These are phyloP conservation scores for Cariama cristata DNA, from an alignment of 2,113 vertebrate genomes.

Conservation along the genomic window DNA sequence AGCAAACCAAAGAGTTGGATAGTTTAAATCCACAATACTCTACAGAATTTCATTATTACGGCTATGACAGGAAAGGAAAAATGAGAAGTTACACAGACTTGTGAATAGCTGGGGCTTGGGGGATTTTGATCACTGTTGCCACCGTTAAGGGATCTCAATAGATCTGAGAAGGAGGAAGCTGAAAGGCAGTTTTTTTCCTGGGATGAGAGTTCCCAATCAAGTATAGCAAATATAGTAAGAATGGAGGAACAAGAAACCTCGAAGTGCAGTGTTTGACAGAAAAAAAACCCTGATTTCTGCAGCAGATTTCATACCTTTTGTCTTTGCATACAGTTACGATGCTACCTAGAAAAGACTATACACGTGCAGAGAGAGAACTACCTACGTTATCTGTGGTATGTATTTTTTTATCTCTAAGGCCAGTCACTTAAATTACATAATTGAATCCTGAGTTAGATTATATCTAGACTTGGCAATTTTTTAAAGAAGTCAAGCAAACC, in stretches of 20 bases:
- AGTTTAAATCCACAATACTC: constrained; percentile 51
- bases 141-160: neutral
- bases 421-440: constrained; percentile 28
- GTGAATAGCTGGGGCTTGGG: neutral
- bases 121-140: constrained; percentile 17
- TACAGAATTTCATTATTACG: constrained; percentile 46
- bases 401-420: neutral
- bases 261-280: neutral
- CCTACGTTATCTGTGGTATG: neutral
- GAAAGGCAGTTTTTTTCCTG: neutral
- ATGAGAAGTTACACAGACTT: constrained; percentile 31
- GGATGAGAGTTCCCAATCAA: neutral
- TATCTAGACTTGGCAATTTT: constrained; percentile 14
- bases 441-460: neutral
- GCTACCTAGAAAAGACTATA: neutral
- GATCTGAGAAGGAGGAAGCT: neutral
- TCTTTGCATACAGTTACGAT: neutral
- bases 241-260: neutral
- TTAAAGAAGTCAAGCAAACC: neutral
- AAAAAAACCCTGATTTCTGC: neutral
- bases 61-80: constrained; percentile 59
- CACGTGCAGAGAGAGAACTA: neutral
- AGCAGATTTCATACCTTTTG: neutral
- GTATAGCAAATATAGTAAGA: constrained; percentile 6
- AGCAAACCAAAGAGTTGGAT: constrained; percentile 58